Conservation (phyloP, 2,888 invertebrate species). For the Smittia sp. region DNA sequence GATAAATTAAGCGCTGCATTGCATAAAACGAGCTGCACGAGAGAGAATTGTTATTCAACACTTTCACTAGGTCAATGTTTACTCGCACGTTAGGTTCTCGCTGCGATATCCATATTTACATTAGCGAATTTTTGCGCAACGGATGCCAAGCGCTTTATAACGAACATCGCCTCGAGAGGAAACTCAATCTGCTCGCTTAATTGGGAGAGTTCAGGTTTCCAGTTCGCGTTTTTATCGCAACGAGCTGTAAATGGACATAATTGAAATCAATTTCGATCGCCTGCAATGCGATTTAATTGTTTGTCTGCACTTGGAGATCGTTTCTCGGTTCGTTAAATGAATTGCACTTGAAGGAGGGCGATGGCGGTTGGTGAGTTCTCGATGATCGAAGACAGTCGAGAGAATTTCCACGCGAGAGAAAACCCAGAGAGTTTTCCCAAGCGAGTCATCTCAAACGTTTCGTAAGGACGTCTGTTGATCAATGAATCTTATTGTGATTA, state of each 20-base stretch:
- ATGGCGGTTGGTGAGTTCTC: not conserved
- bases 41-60: not conserved
- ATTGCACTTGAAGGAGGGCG: not conserved
- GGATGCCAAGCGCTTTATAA: too few species aligned
- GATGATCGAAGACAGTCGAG: not conserved
- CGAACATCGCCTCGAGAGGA: not conserved
- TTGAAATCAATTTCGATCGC: constrained; percentile 5
- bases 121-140: too few species aligned
- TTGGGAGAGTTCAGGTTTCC: not conserved
- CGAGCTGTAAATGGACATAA: constrained; percentile 2
- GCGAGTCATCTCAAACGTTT: constrained; percentile 7
- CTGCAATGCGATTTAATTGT: not conserved
- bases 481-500: not conserved
- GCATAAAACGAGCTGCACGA: constrained; percentile 3
- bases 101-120: not conserved
- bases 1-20: not conserved
- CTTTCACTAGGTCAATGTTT: constrained; percentile 21
- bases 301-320: not conserved
- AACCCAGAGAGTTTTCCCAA: constrained; percentile 1
- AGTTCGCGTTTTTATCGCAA: not conserved
- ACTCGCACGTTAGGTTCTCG: not conserved
- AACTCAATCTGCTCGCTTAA: constrained; percentile 4
- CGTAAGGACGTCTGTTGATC: not conserved
- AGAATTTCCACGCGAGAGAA: not conserved
- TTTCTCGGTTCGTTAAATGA: not conserved